Evolutionary conservation across 2,113 vertebrate species (phyloP), one percentile per base, ranked within the genome.

Genomic region (Pygoscelis adeliae): DNA sequence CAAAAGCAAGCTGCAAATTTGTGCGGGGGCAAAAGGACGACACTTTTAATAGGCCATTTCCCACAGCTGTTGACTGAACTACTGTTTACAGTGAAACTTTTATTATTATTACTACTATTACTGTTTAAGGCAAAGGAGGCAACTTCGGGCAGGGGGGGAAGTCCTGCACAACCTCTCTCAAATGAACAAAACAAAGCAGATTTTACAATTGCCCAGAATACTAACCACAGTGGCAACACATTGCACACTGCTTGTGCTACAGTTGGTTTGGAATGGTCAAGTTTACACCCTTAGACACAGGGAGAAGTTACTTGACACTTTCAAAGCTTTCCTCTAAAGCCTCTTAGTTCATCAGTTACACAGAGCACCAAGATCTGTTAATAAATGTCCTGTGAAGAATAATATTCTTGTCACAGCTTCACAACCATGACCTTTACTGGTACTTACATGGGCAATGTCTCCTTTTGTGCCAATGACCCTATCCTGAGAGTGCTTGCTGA

Each of bases 401-500:
- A 44, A 4, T 5, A 44, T 13, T 77, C 59, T 36, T 74, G 40
- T 63, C 62, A 79, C 50, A 89, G 66, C 17, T 89, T 90, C 88
- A 78, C 11, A 87, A 46, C 27, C 70, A 46, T 1, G 23, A 80
- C 50, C 47, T 58, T 20, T 69, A 63, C 26, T 50, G 62, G 40
- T 94, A 98, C 98, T 99, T 97, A 99, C 99, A 50, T 99, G 99
- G 87, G 99, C 99, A 65, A 99, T 98, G 74, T 99, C 99, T 90
- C 99, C 99, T 97, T 99, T 99, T 26, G 99, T 99, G 90, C 99
- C 99, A 89, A 99, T 99, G 96, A 99, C 99, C 44, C 99, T 98
- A 91, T 99, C 99, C 97, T 99, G 99, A 88, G 99, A 99, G 56
- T 99, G 99, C 97, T 99, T 99, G 98, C 99, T 99, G 98, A 99